Conservation (phyloP, 2,797 vertebrate species). For the Centroberyx gerrardi region DNA sequence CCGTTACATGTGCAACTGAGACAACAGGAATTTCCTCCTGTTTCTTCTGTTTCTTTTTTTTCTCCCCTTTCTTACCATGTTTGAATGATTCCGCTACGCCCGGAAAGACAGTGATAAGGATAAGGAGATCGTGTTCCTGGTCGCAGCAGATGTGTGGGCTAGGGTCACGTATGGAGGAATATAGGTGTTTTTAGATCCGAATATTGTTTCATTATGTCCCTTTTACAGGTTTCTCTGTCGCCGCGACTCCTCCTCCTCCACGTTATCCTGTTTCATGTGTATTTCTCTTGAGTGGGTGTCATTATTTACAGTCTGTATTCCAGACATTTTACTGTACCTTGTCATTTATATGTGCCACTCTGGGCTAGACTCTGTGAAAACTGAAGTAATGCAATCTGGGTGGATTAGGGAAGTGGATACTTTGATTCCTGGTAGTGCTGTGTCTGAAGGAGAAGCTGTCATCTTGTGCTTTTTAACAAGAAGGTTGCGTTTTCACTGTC, state of each 20-base stretch:
- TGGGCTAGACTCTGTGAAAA: conserved; percentile 53
- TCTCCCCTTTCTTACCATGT: conserved; percentile 32
- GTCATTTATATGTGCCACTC: conserved; percentile 50
- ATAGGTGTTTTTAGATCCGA: conserved; percentile 54
- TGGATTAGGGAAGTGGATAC: conserved; percentile 70
- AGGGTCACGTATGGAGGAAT: conserved; percentile 36
- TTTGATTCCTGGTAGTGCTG: conserved; percentile 52
- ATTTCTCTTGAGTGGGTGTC: conserved; percentile 56
- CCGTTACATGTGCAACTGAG: conserved; percentile 69
- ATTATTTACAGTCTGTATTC: conserved; percentile 70
- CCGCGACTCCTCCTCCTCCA: conserved; percentile 14
- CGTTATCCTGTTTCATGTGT: conserved; percentile 59
- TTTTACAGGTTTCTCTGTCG: conserved; percentile 56
- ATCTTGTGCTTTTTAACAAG: conserved; percentile 74
- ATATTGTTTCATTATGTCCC: conserved; percentile 56
- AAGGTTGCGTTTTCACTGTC: conserved; percentile 68
- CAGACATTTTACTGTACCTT: conserved; percentile 75
- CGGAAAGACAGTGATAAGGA: conserved; percentile 46
- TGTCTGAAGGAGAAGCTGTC: conserved; percentile 59
- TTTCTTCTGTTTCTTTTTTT: conserved; percentile 25
- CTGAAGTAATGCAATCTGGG: conserved; percentile 61
- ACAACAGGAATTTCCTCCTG: conserved; percentile 60
- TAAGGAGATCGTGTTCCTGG: conserved; percentile 58
- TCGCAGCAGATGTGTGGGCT: conserved; percentile 61
- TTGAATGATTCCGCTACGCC: conserved; percentile 49